phyloP scores from a whole-genome alignment of 2,113 vertebrate species.

The Erpornis zantholeuca region DNA sequence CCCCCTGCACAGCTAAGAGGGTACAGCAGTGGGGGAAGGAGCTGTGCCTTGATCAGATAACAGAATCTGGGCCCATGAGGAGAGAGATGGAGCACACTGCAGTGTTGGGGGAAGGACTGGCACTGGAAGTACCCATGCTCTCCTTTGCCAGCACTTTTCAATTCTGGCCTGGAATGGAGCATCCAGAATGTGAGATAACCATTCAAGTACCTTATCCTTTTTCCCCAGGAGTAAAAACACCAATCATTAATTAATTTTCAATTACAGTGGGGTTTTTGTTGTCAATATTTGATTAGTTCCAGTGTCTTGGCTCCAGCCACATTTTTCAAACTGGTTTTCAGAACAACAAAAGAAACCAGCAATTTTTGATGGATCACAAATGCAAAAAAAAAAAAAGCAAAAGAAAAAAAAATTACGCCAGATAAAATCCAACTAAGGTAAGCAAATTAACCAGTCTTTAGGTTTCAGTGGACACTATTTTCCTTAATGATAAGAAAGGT shows the following conservation, averaged over 20 bases:
- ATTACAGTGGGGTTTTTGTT: neutral
- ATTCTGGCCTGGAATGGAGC: neutral
- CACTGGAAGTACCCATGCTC: neutral
- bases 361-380: neutral
- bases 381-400: neutral
- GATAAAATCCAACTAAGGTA: neutral
- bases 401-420: neutral
- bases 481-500: neutral
- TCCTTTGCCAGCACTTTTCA: neutral
- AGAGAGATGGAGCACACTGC: neutral
- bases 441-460: neutral
- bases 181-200: neutral
- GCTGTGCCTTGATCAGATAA: neutral
- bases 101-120: neutral
- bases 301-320: neutral
- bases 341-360: neutral
- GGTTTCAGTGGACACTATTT: neutral
- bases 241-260: neutral
- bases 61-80: accelerated
- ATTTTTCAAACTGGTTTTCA: neutral
- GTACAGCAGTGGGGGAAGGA: neutral
- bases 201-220: neutral
- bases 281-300: neutral
- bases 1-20: neutral
- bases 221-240: neutral